Conservation (phyloP, 2,888 invertebrate species). For the Caenorhabditis sp. region DNA sequence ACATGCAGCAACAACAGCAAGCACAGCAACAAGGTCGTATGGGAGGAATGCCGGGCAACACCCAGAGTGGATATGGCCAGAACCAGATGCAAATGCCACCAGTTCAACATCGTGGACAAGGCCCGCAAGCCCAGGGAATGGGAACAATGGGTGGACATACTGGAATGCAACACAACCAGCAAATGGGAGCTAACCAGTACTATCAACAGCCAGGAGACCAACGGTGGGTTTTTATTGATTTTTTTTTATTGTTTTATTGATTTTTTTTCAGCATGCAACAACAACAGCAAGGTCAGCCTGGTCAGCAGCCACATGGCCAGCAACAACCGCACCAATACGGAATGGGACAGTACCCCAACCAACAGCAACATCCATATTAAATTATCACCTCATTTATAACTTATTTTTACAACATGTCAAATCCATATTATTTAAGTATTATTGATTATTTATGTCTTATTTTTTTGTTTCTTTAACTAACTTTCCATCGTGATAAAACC, state of each 20-base stretch:
- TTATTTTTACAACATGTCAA: too few relatives aligned
- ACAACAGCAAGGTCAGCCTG: conserved; percentile 28
- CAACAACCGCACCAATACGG: conserved; percentile 26
- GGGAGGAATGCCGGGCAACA: conserved; percentile 23
- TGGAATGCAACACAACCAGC: conserved; percentile 22
- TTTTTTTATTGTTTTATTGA: not conserved
- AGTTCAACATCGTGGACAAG: conserved; percentile 37
- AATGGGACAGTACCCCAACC: conserved; percentile 45
- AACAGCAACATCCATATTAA: conserved; percentile 41
- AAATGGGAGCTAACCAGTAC: conserved; percentile 40
- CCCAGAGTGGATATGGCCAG: conserved; percentile 12
- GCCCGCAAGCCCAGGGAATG: conserved; percentile 39
- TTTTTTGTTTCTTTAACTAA: not conserved
- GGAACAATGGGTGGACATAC: conserved; percentile 22
- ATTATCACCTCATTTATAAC: conserved; percentile 23
- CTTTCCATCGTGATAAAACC: too few relatives aligned
- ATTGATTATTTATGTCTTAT: not conserved
- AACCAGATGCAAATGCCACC: conserved; percentile 24
- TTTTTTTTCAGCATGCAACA: conserved; percentile 61
- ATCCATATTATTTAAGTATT: not conserved
- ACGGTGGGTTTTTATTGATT: not conserved
- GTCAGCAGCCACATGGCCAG: conserved; percentile 30
- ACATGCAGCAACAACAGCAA: conserved; percentile 33
- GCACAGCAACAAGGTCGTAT: conserved; percentile 25
- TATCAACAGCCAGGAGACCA: conserved; percentile 23